Evolutionary conservation across 2,797 vertebrate genomes (phyloP).

Genomic region (Scarus forsteni): DNA sequence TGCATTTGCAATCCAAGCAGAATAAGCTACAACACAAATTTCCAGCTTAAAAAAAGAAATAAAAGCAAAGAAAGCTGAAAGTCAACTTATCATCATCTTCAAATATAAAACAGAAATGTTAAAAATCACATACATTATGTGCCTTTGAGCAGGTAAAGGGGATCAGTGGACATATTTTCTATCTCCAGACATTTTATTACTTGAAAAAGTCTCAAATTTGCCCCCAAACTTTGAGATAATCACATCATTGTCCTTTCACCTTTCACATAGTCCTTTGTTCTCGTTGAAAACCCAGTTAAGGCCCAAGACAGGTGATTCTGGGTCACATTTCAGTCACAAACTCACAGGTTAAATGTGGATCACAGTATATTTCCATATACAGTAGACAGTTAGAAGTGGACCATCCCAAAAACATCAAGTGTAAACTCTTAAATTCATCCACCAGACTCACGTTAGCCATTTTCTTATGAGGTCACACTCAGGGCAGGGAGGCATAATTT

Average conservation of each 20-base stretch:
- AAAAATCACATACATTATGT: slow-evolving; percentile 76
- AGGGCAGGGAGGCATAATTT: not conserved
- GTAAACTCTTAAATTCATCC: slow-evolving; percentile 17
- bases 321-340: slow-evolving; percentile 58
- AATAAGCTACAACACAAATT: slow-evolving; percentile 57
- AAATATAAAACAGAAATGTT: slow-evolving; percentile 57
- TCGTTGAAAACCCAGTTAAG: slow-evolving; percentile 52
- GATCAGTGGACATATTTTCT: slow-evolving; percentile 54
- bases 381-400: slow-evolving; percentile 55
- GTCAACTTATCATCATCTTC: slow-evolving; percentile 37
- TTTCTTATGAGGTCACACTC: not conserved
- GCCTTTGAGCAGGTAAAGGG: slow-evolving; percentile 58
- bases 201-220: slow-evolving; percentile 29
- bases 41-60: slow-evolving; percentile 60
- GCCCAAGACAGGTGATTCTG: slow-evolving; percentile 45
- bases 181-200: slow-evolving; percentile 35
- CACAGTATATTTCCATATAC: slow-evolving; percentile 77
- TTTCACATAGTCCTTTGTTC: slow-evolving; percentile 20
- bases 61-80: slow-evolving; percentile 33
- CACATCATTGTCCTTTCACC: slow-evolving; percentile 48
- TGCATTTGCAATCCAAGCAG: slow-evolving; percentile 57
- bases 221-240: slow-evolving; percentile 36
- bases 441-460: not conserved
- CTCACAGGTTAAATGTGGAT: slow-evolving; percentile 53
- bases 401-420: slow-evolving; percentile 28